Percentiles rank a stretch among this genome's conserved stretches.
Conservation (phyloP, 2,888 invertebrate species). For the Onthophagus sagittarius region DNA sequence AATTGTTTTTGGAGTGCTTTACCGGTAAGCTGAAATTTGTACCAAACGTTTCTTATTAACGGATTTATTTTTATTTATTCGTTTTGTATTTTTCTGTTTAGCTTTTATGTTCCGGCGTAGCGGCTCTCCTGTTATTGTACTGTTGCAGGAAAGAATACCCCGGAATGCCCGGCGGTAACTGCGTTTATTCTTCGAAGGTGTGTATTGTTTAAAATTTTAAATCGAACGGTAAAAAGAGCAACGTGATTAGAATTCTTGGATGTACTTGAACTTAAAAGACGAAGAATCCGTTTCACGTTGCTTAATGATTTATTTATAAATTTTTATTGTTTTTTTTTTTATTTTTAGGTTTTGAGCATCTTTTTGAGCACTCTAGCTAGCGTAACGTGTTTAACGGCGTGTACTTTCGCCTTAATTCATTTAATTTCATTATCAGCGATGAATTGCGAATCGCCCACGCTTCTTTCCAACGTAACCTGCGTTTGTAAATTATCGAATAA, state of each 20-base stretch:
- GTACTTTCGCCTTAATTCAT: slow-evolving; percentile 46
- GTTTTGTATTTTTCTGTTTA: slow-evolving; percentile 32
- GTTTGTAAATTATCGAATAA: slow-evolving; percentile 40
- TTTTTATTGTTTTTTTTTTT: slow-evolving; percentile 4
- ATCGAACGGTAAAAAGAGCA: not conserved
- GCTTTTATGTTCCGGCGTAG: slow-evolving; percentile 46
- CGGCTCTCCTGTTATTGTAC: slow-evolving; percentile 46
- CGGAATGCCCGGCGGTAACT: slow-evolving; percentile 44
- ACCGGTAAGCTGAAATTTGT: slow-evolving; percentile 49
- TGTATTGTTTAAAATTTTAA: not conserved
- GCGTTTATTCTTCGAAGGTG: slow-evolving; percentile 47
- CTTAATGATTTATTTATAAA: not conserved
- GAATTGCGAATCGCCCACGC: slow-evolving; percentile 44
- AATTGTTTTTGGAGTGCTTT: slow-evolving; percentile 65
- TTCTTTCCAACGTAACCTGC: slow-evolving; percentile 44
- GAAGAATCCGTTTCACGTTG: no score
- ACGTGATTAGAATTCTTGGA: not conserved
- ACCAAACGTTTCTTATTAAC: not conserved
- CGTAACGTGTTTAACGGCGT: slow-evolving; percentile 44
- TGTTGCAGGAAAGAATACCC: slow-evolving; percentile 49
- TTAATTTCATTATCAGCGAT: slow-evolving; percentile 43
- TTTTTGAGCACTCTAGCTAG: slow-evolving; percentile 44
- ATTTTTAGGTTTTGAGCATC: slow-evolving; percentile 47
- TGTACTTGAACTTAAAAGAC: not conserved
- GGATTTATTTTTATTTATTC: not conserved